These are phyloP conservation scores for Lucilia sericata DNA, from an alignment of 1,140 invertebrate species.

Conservation along the genomic window DNA sequence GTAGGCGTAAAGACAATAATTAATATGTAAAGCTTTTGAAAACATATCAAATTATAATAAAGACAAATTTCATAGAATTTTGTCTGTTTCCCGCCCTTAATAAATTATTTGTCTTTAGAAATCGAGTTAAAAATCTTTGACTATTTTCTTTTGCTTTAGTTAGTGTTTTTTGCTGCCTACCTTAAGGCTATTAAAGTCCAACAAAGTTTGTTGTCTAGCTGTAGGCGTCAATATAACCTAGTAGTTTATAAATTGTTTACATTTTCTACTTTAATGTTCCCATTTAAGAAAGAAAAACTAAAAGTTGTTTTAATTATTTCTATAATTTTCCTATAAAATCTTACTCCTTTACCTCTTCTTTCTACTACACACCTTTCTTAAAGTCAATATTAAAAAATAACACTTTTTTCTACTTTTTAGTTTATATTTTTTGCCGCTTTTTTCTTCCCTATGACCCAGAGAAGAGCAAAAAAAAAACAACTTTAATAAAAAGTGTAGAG, in stretches of 20 bases:
- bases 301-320: conserved; percentile 6
- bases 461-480: too few relatives aligned
- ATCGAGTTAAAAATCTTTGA: neutral
- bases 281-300: neutral
- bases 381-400: too few relatives aligned
- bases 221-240: neutral
- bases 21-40: too few relatives aligned
- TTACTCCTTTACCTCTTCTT: neutral
- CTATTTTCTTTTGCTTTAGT: neutral
- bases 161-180: neutral
- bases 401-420: too few relatives aligned
- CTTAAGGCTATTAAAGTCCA: neutral
- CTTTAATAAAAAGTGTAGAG: too few relatives aligned
- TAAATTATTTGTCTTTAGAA: neutral
- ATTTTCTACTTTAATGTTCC: neutral
- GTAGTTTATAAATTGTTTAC: neutral
- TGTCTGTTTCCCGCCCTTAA: too few relatives aligned
- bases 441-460: too few relatives aligned
- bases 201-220: neutral
- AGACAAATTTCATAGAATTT: too few relatives aligned
- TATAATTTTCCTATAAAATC: neutral
- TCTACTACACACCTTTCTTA: neutral
- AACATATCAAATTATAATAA: too few relatives aligned
- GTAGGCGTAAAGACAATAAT: too few relatives aligned
- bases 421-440: too few relatives aligned